phyloP scores from a whole-genome alignment of 2,888 invertebrate species.

The Sminthurides aquaticus region DNA sequence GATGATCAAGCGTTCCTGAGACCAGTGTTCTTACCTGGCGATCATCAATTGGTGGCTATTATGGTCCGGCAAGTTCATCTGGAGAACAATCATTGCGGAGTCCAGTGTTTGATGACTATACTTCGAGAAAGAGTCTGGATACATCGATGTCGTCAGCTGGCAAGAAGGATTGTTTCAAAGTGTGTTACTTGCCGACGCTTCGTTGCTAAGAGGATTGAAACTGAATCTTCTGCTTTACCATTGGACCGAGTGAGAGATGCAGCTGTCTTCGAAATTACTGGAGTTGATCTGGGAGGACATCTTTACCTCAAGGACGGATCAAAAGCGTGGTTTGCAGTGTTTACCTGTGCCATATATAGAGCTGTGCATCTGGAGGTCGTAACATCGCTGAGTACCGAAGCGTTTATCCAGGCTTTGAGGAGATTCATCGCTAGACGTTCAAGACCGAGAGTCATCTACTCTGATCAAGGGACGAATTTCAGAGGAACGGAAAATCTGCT shows the following conservation, averaged over 20 bases:
- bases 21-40: background rate
- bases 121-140: slow-evolving; percentile 13
- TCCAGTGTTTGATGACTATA: background rate
- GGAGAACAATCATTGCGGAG: background rate
- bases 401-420: slow-evolving; percentile 44
- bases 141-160: background rate
- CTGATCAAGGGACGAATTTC: slow-evolving; percentile 48
- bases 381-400: slow-evolving; percentile 42
- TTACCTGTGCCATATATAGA: slow-evolving; percentile 47
- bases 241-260: slow-evolving; percentile 43
- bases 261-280: slow-evolving; percentile 44
- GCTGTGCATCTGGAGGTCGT: slow-evolving; percentile 47
- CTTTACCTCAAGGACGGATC: slow-evolving; percentile 40
- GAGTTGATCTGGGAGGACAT: slow-evolving; percentile 47
- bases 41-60: background rate
- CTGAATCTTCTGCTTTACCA: slow-evolving; percentile 38
- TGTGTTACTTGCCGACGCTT: slow-evolving; percentile 13
- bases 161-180: background rate
- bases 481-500: slow-evolving; percentile 47
- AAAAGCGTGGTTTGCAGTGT: slow-evolving; percentile 46
- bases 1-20: background rate
- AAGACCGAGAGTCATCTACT: slow-evolving; percentile 44
- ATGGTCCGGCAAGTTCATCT: background rate
- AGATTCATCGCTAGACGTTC: slow-evolving; percentile 45
- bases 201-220: background rate